Percentiles rank a stretch among this genome's conserved stretches.
Conservation (phyloP, 2,888 invertebrate genomes). For the Epirrhoe alternata region DNA sequence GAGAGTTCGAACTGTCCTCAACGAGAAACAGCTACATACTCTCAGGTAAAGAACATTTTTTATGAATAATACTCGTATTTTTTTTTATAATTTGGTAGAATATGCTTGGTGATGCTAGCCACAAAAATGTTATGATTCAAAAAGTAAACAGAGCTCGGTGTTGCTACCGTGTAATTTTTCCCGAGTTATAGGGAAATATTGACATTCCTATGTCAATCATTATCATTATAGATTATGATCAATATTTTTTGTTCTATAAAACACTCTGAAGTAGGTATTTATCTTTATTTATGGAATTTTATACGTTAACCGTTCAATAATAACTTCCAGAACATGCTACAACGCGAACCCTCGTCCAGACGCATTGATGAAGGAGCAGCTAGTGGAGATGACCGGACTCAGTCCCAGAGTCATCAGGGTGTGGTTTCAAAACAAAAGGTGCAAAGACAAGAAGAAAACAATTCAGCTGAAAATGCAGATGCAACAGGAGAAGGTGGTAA, state of each 20-base stretch:
- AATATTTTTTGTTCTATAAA: too few species aligned
- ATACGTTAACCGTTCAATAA: background rate
- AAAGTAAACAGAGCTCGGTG: slow-evolving; percentile 6
- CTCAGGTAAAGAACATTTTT: slow-evolving; percentile 87
- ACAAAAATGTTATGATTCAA: background rate
- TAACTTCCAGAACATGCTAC: slow-evolving; percentile 92
- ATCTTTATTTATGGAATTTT: background rate
- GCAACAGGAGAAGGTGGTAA: slow-evolving; percentile 97
- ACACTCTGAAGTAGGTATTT: too few species aligned
- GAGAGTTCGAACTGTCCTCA: slow-evolving; percentile 98
- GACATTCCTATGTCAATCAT: too few species aligned
- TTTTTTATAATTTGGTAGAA: too few species aligned
- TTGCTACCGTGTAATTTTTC: slow-evolving; percentile 2
- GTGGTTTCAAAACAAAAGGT: slow-evolving; percentile 99
- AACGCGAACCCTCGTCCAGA: slow-evolving; percentile 99
- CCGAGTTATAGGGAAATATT: background rate
- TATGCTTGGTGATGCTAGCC: background rate
- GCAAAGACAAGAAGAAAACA: slow-evolving; percentile 99
- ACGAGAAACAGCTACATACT: slow-evolving; percentile 99
- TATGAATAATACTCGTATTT: too few species aligned
- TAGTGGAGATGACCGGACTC: slow-evolving; percentile 99
- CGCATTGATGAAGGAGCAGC: slow-evolving; percentile 99
- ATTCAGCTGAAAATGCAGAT: slow-evolving; percentile 98
- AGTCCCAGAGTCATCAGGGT: slow-evolving; percentile 99
- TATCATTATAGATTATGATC: too few species aligned